These are phyloP conservation scores for Leptinotarsa texana DNA, from an alignment of 1,140 invertebrate genomes.

Conservation along the genomic window DNA sequence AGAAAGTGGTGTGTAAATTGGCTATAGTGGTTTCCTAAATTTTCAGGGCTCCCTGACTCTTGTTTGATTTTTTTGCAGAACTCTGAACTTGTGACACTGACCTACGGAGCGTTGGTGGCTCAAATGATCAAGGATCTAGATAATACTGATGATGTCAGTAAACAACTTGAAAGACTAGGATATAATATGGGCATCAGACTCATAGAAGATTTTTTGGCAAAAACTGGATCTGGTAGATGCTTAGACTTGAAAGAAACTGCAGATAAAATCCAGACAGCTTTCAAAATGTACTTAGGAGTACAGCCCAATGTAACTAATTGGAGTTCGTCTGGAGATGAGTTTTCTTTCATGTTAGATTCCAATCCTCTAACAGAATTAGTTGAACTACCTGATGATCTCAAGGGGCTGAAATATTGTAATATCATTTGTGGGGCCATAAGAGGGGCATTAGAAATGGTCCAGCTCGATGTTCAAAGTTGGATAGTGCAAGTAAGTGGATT, in stretches of 20 bases:
- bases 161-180: slow-evolving; percentile 90
- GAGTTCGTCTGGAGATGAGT: slow-evolving; percentile 93
- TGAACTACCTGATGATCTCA: slow-evolving; percentile 92
- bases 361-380: slow-evolving; percentile 99
- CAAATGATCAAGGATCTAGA: slow-evolving; percentile 98
- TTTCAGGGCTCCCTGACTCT: slow-evolving; percentile 38
- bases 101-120: slow-evolving; percentile 95
- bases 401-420: slow-evolving; percentile 91
- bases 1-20: slow-evolving; percentile 58
- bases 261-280: slow-evolving; percentile 87
- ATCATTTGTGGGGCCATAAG: slow-evolving; percentile 90
- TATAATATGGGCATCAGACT: slow-evolving; percentile 98
- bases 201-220: slow-evolving; percentile 96
- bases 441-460: slow-evolving; percentile 96
- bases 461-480: slow-evolving; percentile 78
- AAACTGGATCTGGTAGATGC: slow-evolving; percentile 87
- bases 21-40: slow-evolving; percentile 9
- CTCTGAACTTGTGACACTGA: slow-evolving; percentile 95
- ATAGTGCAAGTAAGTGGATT: slow-evolving; percentile 63
- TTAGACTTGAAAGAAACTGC: slow-evolving; percentile 96
- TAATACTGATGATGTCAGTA: slow-evolving; percentile 95
- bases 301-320: slow-evolving; percentile 90
- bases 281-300: slow-evolving; percentile 90
- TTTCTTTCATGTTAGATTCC: slow-evolving; percentile 91
- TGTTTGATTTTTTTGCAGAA: slow-evolving; percentile 67